Evolutionary conservation across 2,113 vertebrate species (phyloP).

Genomic region (Nymphicus hollandicus): DNA sequence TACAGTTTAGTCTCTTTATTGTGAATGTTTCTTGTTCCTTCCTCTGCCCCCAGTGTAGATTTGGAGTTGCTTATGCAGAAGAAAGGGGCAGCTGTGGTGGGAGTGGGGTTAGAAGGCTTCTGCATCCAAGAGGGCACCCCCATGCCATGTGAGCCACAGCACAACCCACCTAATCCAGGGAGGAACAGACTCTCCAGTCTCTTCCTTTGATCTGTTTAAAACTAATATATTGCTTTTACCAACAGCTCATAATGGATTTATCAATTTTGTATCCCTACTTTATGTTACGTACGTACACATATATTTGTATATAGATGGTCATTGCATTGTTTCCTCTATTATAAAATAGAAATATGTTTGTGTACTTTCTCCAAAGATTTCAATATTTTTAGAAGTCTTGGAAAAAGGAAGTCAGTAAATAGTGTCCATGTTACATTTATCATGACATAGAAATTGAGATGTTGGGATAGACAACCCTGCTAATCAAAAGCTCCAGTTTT

Average conservation of each 20-base stretch:
- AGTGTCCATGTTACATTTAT: neutral
- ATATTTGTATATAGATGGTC: neutral
- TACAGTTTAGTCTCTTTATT: neutral
- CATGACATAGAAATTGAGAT: neutral
- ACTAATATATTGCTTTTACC: neutral
- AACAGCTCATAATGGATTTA: neutral
- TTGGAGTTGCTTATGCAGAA: neutral
- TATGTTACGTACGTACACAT: neutral
- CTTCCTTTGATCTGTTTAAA: neutral
- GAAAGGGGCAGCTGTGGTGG: neutral
- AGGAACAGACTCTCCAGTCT: neutral
- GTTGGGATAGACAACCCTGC: neutral
- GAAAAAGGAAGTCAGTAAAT: neutral
- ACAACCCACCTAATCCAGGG: neutral
- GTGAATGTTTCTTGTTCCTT: neutral
- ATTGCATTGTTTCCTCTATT: neutral
- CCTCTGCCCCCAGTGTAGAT: fast-evolving
- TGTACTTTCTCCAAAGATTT: neutral
- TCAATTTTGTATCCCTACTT: neutral
- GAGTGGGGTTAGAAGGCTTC: neutral
- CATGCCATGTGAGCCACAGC: neutral
- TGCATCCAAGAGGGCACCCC: neutral
- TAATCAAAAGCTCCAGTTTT: neutral
- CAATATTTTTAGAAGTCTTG: neutral
- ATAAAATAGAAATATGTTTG: neutral